These are phyloP conservation scores for Phoxinus dragarum DNA, from an alignment of 2,797 vertebrate genomes.

Conservation along the genomic window DNA sequence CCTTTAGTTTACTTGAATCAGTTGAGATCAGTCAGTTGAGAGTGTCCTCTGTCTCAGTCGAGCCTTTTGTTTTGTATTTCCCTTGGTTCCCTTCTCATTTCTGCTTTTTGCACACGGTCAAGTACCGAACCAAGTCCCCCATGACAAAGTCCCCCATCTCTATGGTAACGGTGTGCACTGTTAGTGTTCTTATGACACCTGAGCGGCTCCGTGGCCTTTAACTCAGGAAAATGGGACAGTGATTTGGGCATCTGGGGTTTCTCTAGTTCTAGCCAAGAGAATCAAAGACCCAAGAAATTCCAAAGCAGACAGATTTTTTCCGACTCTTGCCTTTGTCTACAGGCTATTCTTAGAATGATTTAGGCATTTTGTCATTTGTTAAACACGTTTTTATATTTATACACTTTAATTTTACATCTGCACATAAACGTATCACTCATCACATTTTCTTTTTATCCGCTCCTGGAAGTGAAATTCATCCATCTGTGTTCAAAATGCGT, in stretches of 20 bases:
- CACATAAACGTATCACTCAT: neutral
- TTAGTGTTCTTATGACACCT: constrained; percentile 34
- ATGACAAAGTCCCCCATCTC: constrained; percentile 22
- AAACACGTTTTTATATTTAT: neutral
- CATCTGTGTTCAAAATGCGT: neutral
- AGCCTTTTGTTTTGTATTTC: neutral
- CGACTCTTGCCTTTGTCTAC: neutral
- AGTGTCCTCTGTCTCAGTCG: neutral
- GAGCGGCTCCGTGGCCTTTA: constrained; percentile 40
- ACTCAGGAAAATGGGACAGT: neutral
- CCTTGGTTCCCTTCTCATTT: neutral
- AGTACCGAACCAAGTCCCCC: neutral
- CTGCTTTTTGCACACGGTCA: constrained; percentile 29
- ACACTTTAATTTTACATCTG: neutral
- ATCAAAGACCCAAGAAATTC: constrained; percentile 22
- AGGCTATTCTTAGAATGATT: neutral
- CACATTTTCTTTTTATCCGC: neutral
- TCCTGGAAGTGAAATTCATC: constrained; percentile 15
- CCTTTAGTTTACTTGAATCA: neutral
- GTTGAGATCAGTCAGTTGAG: neutral
- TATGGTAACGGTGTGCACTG: constrained; percentile 39
- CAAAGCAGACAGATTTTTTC: neutral
- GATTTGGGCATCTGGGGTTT: constrained; percentile 28
- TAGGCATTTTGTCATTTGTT: neutral
- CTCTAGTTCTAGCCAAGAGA: neutral